Conservation (phyloP, 2,888 invertebrate species). For the Chalcis sispes region DNA sequence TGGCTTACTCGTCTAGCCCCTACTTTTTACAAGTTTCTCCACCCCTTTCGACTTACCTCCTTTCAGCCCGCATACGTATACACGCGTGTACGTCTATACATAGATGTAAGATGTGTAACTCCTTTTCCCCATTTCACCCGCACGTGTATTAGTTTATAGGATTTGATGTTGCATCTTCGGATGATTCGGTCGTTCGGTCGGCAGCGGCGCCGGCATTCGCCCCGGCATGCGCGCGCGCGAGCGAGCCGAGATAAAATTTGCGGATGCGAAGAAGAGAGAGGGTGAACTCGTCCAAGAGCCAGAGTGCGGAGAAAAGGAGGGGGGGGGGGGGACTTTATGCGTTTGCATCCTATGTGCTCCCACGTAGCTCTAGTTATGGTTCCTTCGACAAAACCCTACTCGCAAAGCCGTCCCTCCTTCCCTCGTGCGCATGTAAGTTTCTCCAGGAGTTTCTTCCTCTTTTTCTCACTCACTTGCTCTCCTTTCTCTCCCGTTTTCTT, state of each 20-base stretch:
- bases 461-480: constrained; percentile 55
- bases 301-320: constrained; percentile 38
- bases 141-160: constrained; percentile 2
- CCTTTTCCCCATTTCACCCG: constrained; percentile 47
- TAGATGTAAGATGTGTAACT: constrained; percentile 44
- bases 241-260: constrained; percentile 55
- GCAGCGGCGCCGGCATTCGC: constrained; percentile 55
- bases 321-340: constrained; percentile 68
- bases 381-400: constrained; percentile 67
- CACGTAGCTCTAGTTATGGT: constrained; percentile 72
- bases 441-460: constrained; percentile 50
- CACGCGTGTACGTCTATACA: constrained; percentile 9
- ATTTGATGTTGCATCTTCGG: constrained; percentile 56
- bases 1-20: constrained; percentile 1
- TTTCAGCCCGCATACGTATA: constrained; percentile 17
- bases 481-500: constrained; percentile 53
- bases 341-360: constrained; percentile 73
- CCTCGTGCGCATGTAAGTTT: constrained; percentile 29
- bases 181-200: constrained; percentile 64
- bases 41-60: constrained; percentile 44
- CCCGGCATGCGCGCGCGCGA: constrained; percentile 55
- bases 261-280: too few species aligned
- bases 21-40: constrained; percentile 55
- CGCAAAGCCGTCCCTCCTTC: constrained; percentile 48
- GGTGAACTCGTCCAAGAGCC: constrained; percentile 40